Base-by-base conservation (phyloP, 2,888 invertebrate genomes). In the Alsophila aescularia region DNA sequence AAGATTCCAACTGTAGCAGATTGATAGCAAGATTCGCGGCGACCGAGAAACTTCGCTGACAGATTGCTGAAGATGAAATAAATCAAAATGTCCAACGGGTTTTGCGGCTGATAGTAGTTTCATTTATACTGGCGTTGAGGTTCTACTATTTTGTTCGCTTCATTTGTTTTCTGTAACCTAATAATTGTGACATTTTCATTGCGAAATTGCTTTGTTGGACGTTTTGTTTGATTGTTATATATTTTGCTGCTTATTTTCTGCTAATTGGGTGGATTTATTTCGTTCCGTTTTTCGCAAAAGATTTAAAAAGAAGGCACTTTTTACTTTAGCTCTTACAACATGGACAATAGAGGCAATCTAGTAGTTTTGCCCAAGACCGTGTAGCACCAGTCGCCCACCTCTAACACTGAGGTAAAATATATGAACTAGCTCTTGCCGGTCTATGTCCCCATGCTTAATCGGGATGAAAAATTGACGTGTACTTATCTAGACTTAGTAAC, bases 41-140 rank as follows among this genome's bases (percentile, higher is more conserved):
- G 60, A 68, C 70, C 69, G 73, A 77, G 73, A 70, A 75, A 78
- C 72, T 75, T 72, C 57, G 65, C 66, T 78, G 77, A 77, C 73
- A 73, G 77, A 78, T 78, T 75, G 75, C 77, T 69, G 61, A 61
- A 63, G 55, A 67, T 62, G 57, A 70, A 64, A 72, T 70, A 72
- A 73, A 73, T 72, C 73, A 72, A 73, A 72, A 66, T 52, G 72
- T 64, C 67, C 55, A 53, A 58, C 52, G 62, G 64, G 60, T 68
- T 70, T 69, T 63, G 65, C 70, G 65, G 32, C 58, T 52, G 58
- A 62, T 58, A 64, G 53, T 60, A 43, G 52, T 69, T 54, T 65
- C 57, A 60, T 62, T 64, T 56, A 41, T 56, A 56, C 51, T 56
- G 41, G 27, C 21, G 37, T 51, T 56, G 50, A 40, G 49, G 36